Percentiles rank a stretch among this genome's conserved stretches.
Evolutionary conservation across 2,113 vertebrate genomes (phyloP).

Genomic region (Eulacestoma nigropectus): DNA sequence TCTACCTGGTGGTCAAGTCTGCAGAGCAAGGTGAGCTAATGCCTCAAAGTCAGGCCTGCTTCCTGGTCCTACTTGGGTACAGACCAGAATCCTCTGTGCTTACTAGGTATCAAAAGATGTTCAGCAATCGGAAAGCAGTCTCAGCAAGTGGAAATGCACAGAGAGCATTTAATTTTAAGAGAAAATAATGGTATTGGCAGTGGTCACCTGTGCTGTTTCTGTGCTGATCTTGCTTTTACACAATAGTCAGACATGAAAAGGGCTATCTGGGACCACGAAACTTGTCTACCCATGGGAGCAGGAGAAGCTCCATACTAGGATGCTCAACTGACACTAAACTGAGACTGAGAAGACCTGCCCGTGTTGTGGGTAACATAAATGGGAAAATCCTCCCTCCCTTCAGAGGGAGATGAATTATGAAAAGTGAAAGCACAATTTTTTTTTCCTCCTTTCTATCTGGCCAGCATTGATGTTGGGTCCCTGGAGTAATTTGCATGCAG

Average conservation of each 20-base stretch:
- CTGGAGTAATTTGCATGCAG: accelerated
- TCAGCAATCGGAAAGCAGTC: neutral
- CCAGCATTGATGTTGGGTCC: neutral
- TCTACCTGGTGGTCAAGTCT: neutral
- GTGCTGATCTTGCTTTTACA: neutral
- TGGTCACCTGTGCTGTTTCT: neutral
- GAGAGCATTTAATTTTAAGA: neutral
- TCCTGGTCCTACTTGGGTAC: neutral
- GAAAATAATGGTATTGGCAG: neutral
- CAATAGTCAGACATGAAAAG: neutral
- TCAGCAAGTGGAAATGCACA: neutral
- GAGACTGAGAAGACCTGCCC: neutral
- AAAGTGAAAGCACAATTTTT: neutral
- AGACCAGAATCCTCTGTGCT: neutral
- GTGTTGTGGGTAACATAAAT: neutral
- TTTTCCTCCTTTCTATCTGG: neutral
- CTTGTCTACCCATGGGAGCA: neutral
- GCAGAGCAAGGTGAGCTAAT: neutral
- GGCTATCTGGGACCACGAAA: neutral
- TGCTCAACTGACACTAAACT: neutral
- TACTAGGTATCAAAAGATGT: neutral
- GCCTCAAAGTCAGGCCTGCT: neutral
- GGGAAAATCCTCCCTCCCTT: neutral
- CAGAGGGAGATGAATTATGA: neutral
- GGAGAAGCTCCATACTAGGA: neutral